phyloP scores from a whole-genome alignment of 2,113 vertebrate genomes.

The Epinephelus moara region DNA sequence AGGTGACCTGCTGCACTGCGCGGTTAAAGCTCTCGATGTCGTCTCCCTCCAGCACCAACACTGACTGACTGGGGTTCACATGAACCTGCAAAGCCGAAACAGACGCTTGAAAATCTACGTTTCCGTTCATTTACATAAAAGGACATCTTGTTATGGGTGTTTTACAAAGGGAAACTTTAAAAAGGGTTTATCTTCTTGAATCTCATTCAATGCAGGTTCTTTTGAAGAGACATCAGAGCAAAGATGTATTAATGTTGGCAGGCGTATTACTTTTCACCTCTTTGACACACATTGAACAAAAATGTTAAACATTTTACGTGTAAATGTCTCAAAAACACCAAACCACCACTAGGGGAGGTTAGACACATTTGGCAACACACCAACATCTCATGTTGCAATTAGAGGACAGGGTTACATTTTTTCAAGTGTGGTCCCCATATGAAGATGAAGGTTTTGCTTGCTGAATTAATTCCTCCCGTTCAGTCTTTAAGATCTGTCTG shows the following conservation, averaged over 20 bases:
- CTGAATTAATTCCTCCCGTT: not conserved
- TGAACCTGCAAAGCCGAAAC: conserved; percentile 88
- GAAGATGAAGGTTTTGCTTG: not conserved
- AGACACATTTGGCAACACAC: not conserved
- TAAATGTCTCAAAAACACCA: not conserved
- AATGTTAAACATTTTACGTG: not conserved
- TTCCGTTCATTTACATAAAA: not conserved
- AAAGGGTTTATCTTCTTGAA: not conserved
- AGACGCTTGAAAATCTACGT: not conserved
- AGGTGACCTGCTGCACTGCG: conserved; percentile 97
- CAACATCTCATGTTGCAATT: not conserved
- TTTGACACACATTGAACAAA: not conserved
- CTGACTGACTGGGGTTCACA: conserved; percentile 97
- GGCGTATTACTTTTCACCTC: not conserved
- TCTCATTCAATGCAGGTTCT: not conserved
- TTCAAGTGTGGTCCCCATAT: not conserved
- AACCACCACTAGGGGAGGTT: conserved; percentile 17
- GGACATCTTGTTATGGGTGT: not conserved
- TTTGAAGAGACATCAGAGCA: not conserved
- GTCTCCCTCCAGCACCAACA: conserved; percentile 95
- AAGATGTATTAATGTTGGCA: not conserved
- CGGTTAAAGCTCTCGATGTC: conserved; percentile 98
- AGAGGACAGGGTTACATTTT: not conserved
- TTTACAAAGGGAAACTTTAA: not conserved
- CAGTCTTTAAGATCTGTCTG: not conserved